These are phyloP conservation scores for Schizotus pectinicornis DNA, from an alignment of 2,888 invertebrate species.

Conservation along the genomic window DNA sequence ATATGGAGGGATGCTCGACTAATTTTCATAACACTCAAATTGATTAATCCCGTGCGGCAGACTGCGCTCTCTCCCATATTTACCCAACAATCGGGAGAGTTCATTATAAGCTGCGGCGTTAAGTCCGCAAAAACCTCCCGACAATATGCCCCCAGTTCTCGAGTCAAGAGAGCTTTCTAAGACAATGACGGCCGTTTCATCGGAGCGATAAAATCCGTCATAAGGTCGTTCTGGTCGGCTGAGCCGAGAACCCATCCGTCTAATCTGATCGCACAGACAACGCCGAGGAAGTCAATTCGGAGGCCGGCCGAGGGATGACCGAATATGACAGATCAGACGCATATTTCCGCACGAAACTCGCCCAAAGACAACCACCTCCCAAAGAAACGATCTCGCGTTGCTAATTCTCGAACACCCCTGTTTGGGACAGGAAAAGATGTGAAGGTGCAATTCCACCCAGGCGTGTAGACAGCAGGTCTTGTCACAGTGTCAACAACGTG, in stretches of 20 bases:
- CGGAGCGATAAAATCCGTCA: conserved; percentile 36
- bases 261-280: conserved; percentile 31
- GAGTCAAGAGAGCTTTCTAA: conserved; percentile 12
- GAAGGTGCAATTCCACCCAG: no score
- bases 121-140: conserved; percentile 29
- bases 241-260: conserved; percentile 31
- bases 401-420: no score
- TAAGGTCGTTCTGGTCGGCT: conserved; percentile 31
- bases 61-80: conserved; percentile 12
- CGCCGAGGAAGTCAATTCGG: conserved; percentile 29
- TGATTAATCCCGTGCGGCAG: conserved; percentile 19
- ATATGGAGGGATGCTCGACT: background rate
- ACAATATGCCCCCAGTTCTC: conserved; percentile 34
- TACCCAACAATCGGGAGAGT: conserved; percentile 17
- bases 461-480: no score
- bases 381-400: no score
- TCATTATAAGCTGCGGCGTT: conserved; percentile 26
- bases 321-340: conserved; percentile 31
- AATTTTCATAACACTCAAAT: conserved; percentile 11
- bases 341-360: no score
- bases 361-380: no score
- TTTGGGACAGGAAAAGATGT: no score
- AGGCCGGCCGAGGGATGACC: conserved; percentile 25
- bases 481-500: no score
- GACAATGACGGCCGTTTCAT: conserved; percentile 31